phyloP scores from a whole-genome alignment of 1,140 invertebrate species.

The Protaetia brevitarsis region DNA sequence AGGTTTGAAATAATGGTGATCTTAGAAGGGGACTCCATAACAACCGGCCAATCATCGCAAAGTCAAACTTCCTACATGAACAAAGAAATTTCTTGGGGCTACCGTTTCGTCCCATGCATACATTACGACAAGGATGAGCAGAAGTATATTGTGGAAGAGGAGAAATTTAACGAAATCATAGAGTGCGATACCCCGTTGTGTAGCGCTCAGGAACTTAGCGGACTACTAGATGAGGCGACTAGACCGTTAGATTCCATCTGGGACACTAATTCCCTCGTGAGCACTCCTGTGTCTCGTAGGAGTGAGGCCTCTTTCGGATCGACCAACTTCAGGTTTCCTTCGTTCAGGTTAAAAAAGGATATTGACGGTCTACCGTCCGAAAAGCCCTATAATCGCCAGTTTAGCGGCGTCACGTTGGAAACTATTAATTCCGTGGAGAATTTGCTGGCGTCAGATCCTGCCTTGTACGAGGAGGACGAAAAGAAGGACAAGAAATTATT shows the following conservation, averaged over 20 bases:
- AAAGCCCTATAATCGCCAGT: background rate
- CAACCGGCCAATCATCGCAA: slow-evolving; percentile 72
- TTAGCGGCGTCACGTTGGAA: slow-evolving; percentile 2
- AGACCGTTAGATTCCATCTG: background rate
- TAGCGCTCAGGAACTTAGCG: slow-evolving; percentile 58
- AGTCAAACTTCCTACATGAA: slow-evolving; percentile 77
- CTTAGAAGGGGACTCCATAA: slow-evolving; percentile 76
- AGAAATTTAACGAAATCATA: slow-evolving; percentile 86
- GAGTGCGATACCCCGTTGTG: slow-evolving; percentile 91
- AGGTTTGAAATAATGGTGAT: slow-evolving; percentile 86
- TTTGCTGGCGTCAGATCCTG: slow-evolving; percentile 6
- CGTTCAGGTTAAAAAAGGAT: background rate
- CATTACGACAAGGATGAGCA: slow-evolving; percentile 32
- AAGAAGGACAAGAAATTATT: background rate
- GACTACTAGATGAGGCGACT: background rate
- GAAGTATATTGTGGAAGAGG: slow-evolving; percentile 47
- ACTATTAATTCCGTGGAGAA: slow-evolving; percentile 20
- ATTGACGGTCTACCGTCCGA: slow-evolving; percentile 1
- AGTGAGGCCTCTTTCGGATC: slow-evolving; percentile 12
- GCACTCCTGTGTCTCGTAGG: background rate
- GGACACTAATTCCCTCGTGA: background rate
- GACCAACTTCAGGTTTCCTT: background rate
- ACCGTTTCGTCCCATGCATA: slow-evolving; percentile 61
- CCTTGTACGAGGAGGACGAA: background rate
- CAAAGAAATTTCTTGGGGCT: slow-evolving; percentile 82